Base-by-base conservation (phyloP, 2,888 invertebrate genomes). In the Limenitis camilla region DNA sequence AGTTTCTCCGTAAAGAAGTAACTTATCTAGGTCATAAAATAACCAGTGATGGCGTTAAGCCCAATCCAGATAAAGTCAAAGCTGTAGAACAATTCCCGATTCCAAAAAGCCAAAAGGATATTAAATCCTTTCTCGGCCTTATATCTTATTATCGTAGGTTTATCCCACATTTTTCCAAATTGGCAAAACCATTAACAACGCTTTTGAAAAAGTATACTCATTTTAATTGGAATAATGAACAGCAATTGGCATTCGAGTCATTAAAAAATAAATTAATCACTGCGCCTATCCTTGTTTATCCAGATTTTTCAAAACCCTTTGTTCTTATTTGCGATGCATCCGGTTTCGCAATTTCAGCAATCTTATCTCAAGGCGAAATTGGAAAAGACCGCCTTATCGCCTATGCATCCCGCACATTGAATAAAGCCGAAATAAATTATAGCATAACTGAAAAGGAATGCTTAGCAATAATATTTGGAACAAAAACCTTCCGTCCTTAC, bases 61-160 rank as follows among this genome's bases (percentile, higher is more conserved):
- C 65, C 0, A 36, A 79, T 74, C 55, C 56, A 67, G 54, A 56
- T 2, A 62, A 62, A 38, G 29, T 47, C 6, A 51, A 55, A 35
- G 53, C 56, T 6, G 53, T 59, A 6, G 9, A 19, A 6, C 6
- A 52, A 6, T 54, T 55, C 60, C 62, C 66, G 10, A 35, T 41
- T 6, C 68, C 69, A 4, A 58, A 58, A 60, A 57, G 0, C 30
- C 35, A 19, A 30, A 42, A 42, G 43, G 60, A 61, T 8, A 58
- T 61, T 4, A 61, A 62, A 55, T 56, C 56, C 2, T 62, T 64
- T 30, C 43, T 63, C 4, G 76, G 76, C 4, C 45, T 78, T 6
- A 56, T 64, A 0, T 69, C 71, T 0, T 78, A 76, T 52, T 77
- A 78, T 43, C 46, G 76, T 8, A 61, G 69, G 35, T 80, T 77